phyloP scores from a whole-genome alignment of 1,140 invertebrate genomes.

The Eufriesea mexicana region DNA sequence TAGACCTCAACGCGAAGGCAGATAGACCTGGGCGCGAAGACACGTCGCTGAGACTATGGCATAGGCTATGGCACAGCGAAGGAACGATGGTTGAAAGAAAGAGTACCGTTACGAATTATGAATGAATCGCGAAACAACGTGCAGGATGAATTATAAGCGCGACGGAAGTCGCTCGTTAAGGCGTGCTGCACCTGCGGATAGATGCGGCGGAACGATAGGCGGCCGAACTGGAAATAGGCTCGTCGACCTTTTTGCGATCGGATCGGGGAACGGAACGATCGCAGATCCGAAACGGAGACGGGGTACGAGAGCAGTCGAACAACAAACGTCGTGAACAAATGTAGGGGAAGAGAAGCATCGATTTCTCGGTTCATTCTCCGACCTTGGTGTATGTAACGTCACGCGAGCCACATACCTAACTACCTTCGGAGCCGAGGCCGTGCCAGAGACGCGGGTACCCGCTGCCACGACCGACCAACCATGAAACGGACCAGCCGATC shows the following conservation, averaged over 20 bases:
- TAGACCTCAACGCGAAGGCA: too few species aligned
- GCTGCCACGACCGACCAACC: conserved; percentile 36
- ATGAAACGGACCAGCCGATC: conserved; percentile 34
- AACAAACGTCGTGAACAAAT: conserved; percentile 17
- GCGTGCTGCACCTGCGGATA: conserved; percentile 54
- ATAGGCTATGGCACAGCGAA: too few species aligned
- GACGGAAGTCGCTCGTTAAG: conserved; percentile 63
- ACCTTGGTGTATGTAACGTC: conserved; percentile 80
- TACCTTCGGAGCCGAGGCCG: conserved; percentile 73
- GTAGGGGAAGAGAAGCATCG: conserved; percentile 1
- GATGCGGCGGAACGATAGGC: conserved; percentile 48
- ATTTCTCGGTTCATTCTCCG: conserved; percentile 75
- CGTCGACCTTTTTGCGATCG: conserved; percentile 45
- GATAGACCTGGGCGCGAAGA: too few species aligned
- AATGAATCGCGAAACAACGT: conserved; percentile 48
- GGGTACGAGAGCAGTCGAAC: neutral
- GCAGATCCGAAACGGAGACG: neutral
- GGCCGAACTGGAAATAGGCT: conserved; percentile 57
- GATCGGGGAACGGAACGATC: neutral
- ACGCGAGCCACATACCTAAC: conserved; percentile 74
- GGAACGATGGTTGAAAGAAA: conserved; percentile 6
- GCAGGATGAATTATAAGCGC: conserved; percentile 56
- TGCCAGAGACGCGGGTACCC: conserved; percentile 13
- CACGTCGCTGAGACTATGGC: too few species aligned
- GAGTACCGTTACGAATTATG: conserved; percentile 53